phyloP scores from a whole-genome alignment of 1,140 invertebrate genomes.

The Pararge aegeria region DNA sequence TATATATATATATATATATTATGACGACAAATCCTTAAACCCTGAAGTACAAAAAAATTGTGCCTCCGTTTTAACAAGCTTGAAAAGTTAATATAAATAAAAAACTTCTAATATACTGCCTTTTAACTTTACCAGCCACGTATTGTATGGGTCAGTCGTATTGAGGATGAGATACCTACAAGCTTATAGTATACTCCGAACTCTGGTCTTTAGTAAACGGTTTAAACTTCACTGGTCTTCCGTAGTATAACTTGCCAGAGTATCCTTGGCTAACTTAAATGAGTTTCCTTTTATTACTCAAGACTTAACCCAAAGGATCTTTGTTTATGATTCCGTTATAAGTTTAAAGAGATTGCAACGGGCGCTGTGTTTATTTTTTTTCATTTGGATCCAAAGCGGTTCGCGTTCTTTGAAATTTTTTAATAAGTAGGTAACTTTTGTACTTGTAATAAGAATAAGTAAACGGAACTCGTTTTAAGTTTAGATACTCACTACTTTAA shows the following conservation, averaged over 20 bases:
- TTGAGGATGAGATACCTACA: constrained; percentile 25
- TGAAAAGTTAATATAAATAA: too few species aligned
- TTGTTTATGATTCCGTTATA: constrained; percentile 68
- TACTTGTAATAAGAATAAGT: constrained; percentile 22
- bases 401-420: constrained; percentile 23
- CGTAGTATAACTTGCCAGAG: constrained; percentile 41
- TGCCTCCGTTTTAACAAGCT: too few species aligned
- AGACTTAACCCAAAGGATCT: constrained; percentile 60
- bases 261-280: constrained; percentile 63
- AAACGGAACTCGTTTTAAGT: constrained; percentile 14
- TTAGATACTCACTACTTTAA: not conserved
- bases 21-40: too few species aligned
- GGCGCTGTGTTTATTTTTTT: constrained; percentile 47
- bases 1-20: too few species aligned
- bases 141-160: constrained; percentile 21
- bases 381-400: constrained; percentile 29
- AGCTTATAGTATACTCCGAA: constrained; percentile 24
- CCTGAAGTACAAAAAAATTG: too few species aligned
- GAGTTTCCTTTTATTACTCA: constrained; percentile 67
- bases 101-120: constrained; percentile 1
- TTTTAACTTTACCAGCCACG: not conserved
- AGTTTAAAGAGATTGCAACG: constrained; percentile 58
- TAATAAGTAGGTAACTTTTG: constrained; percentile 30
- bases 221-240: constrained; percentile 23
- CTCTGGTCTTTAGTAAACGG: constrained; percentile 28